Evolutionary conservation across 2,113 vertebrate species (phyloP).

Genomic region (Ranitomeya imitator): DNA sequence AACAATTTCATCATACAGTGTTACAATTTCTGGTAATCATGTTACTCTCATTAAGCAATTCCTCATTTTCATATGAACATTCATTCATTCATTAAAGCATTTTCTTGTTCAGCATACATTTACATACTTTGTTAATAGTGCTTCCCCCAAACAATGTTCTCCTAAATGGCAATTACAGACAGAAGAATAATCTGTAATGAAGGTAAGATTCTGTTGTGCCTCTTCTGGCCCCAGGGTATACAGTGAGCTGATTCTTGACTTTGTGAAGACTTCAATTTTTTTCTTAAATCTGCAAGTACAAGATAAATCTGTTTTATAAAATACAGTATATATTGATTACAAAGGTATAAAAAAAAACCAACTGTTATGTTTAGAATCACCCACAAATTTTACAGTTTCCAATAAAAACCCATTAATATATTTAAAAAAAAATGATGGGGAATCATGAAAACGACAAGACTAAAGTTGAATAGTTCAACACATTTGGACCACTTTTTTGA

Average conservation of each 20-base stretch:
- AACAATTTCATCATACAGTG: too few species aligned
- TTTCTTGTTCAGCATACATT: not conserved
- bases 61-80: not conserved
- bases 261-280: not conserved
- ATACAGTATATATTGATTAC: not conserved
- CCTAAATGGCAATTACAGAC: not conserved
- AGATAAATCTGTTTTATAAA: not conserved
- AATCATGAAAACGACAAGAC: too few species aligned
- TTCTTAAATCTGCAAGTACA: not conserved
- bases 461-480: too few species aligned
- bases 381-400: too few species aligned
- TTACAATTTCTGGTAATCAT: too few species aligned
- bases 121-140: not conserved
- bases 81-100: not conserved
- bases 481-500: too few species aligned
- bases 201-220: not conserved
- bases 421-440: too few species aligned
- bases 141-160: not conserved
- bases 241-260: not conserved
- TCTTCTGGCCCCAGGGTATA: not conserved
- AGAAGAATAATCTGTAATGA: not conserved
- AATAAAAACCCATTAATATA: too few species aligned
- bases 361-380: not conserved
- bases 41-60: too few species aligned
- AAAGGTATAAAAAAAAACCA: not conserved